Percentiles rank a stretch among this genome's conserved stretches.
Evolutionary conservation across 2,888 invertebrate species (phyloP).

Genomic region (Drosophila anomalata): DNA sequence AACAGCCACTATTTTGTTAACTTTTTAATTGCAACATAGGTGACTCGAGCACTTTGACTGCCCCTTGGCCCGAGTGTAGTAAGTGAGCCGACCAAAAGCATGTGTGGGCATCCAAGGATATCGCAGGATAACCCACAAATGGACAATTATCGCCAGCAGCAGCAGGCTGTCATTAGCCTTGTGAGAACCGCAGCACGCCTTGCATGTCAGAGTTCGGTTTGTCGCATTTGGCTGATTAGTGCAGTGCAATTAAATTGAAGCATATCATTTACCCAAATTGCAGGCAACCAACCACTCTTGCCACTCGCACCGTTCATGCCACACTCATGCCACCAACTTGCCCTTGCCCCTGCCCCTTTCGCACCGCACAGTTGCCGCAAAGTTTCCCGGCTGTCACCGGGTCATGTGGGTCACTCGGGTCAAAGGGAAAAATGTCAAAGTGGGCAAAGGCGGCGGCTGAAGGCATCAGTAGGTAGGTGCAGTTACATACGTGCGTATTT

Average conservation of each 20-base stretch:
- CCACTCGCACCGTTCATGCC: neutral
- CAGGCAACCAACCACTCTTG: constrained; percentile 1
- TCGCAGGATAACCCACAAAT: neutral
- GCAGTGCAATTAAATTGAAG: constrained; percentile 43
- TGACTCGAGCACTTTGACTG: neutral
- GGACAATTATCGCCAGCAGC: constrained; percentile 27
- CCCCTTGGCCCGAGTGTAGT: neutral
- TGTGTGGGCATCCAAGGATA: neutral
- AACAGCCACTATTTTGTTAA: neutral
- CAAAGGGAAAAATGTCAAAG: neutral
- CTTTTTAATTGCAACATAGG: neutral
- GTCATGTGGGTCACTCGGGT: constrained; percentile 7
- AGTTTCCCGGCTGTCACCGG: neutral
- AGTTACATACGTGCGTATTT: constrained; percentile 23
- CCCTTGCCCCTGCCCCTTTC: no score
- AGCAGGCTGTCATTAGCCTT: constrained; percentile 26
- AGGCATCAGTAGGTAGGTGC: constrained; percentile 2
- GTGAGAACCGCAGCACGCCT: constrained; percentile 17
- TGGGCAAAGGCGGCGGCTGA: constrained; percentile 11
- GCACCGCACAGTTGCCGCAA: constrained; percentile 4
- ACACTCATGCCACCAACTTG: neutral
- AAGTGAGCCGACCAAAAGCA: neutral
- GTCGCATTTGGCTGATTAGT: constrained; percentile 54
- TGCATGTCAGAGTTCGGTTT: constrained; percentile 28
- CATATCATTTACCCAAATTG: constrained; percentile 47